These are phyloP conservation scores for Standfussiana lucernea DNA, from an alignment of 2,888 invertebrate species.

Conservation along the genomic window DNA sequence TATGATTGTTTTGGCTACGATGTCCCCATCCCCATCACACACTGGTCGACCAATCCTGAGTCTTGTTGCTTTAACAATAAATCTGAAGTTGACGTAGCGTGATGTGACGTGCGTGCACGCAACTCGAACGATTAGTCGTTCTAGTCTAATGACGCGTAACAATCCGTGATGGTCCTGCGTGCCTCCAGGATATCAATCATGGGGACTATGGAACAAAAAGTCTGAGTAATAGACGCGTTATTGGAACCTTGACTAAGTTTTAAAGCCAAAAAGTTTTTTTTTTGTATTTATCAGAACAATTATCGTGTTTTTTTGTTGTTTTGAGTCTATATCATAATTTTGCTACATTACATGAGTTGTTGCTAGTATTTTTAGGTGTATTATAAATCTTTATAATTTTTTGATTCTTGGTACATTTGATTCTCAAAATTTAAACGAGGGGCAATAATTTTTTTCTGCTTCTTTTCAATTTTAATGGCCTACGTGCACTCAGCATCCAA, in stretches of 20 bases:
- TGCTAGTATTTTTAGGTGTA: not conserved
- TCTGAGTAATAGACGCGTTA: slow-evolving; percentile 60
- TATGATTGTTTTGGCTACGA: slow-evolving; percentile 34
- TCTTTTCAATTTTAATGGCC: not conserved
- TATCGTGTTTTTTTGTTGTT: not conserved
- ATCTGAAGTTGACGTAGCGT: slow-evolving; percentile 55
- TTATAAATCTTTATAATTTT: not conserved
- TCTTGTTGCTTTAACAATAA: slow-evolving; percentile 51
- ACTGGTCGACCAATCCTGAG: slow-evolving; percentile 53
- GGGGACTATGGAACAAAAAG: slow-evolving; percentile 61
- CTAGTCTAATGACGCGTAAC: slow-evolving; percentile 73
- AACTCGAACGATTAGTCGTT: slow-evolving; percentile 63
- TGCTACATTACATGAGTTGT: too few relatives aligned
- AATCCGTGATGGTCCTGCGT: slow-evolving; percentile 72
- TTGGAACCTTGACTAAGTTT: slow-evolving; percentile 56
- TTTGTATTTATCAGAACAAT: slow-evolving; percentile 28
- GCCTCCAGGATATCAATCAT: slow-evolving; percentile 74
- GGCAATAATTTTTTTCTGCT: not conserved
- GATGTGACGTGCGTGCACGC: slow-evolving; percentile 60
- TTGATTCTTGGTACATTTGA: too few relatives aligned
- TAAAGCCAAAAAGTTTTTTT: slow-evolving; percentile 31
- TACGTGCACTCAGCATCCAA: not conserved
- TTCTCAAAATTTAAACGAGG: slow-evolving; percentile 1
- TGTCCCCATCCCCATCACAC: slow-evolving; percentile 33
- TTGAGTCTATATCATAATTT: not conserved